A percentile compares a stretch with the other conserved stretches of the same genome.
phyloP scores from a whole-genome alignment of 64 coral and sea anemone genomes.

The Catalaphyllia jardinei region DNA sequence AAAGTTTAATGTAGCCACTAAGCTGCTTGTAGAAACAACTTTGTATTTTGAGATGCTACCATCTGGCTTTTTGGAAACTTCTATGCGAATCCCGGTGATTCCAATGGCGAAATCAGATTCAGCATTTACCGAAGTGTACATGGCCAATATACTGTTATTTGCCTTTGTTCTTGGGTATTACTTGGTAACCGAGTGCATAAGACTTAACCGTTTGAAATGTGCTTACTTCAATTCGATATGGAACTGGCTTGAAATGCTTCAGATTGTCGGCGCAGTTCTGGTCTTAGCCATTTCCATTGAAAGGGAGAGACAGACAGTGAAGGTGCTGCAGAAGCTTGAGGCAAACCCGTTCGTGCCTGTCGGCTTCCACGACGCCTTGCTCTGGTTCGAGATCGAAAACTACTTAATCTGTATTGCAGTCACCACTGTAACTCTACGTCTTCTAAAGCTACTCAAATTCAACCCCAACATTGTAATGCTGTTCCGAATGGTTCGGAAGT shows the following conservation, averaged over 20 bases:
- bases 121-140: conserved; percentile 24
- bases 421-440: background rate
- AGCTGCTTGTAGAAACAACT: conserved; percentile 27
- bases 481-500: background rate
- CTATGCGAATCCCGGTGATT: conserved; percentile 35
- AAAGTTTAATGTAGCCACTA: conserved; percentile 48
- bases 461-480: conserved; percentile 25
- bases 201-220: background rate
- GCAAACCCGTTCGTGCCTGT: background rate
- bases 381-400: conserved; percentile 1
- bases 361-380: background rate
- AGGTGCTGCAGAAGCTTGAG: background rate
- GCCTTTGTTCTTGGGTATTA: conserved; percentile 53
- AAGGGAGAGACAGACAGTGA: too few species aligned
- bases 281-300: background rate
- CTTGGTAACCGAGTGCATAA: background rate
- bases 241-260: conserved; percentile 30
- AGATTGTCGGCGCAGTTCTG: background rate
- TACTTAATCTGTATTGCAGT: background rate
- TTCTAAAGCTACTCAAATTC: conserved; percentile 30
- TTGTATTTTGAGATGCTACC: conserved; percentile 50
- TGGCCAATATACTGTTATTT: conserved; percentile 31
- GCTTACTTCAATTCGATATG: background rate
- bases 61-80: conserved; percentile 44
- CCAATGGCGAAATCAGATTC: conserved; percentile 31